Evolutionary conservation across 2,113 vertebrate species (phyloP).

Genomic region (Cryptomyrus ogoouensis): DNA sequence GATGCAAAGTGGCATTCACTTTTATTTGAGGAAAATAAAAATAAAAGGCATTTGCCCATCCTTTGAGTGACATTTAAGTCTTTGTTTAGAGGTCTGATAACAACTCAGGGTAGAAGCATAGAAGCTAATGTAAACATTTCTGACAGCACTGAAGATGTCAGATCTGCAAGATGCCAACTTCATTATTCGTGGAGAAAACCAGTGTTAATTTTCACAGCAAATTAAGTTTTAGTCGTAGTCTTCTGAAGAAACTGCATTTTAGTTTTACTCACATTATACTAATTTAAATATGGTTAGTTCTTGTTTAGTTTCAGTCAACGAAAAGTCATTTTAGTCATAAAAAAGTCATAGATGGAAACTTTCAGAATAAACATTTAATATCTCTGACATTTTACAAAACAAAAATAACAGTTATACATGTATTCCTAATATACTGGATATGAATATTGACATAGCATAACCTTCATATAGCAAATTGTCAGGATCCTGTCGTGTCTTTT

Average conservation of each 20-base stretch:
- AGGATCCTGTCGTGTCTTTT: background rate
- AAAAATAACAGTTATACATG: background rate
- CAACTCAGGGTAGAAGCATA: background rate
- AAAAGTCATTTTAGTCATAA: background rate
- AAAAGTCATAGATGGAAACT: background rate
- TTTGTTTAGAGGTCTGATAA: background rate
- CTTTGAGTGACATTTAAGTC: background rate
- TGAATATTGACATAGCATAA: background rate
- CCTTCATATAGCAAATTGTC: background rate
- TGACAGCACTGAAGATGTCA: background rate
- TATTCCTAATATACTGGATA: background rate
- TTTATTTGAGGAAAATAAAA: background rate
- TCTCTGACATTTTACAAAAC: background rate
- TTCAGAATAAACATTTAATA: background rate
- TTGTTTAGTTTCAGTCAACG: background rate
- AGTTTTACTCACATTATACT: background rate
- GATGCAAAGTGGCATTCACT: background rate
- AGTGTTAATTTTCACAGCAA: background rate
- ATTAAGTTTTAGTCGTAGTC: background rate
- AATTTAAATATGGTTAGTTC: background rate
- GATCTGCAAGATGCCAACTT: background rate
- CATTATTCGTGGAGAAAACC: background rate
- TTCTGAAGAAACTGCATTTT: background rate
- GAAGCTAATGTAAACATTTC: background rate
- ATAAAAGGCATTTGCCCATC: background rate